Evolutionary conservation across 2,797 vertebrate species (phyloP).

Genomic region (Acanthis flammea): DNA sequence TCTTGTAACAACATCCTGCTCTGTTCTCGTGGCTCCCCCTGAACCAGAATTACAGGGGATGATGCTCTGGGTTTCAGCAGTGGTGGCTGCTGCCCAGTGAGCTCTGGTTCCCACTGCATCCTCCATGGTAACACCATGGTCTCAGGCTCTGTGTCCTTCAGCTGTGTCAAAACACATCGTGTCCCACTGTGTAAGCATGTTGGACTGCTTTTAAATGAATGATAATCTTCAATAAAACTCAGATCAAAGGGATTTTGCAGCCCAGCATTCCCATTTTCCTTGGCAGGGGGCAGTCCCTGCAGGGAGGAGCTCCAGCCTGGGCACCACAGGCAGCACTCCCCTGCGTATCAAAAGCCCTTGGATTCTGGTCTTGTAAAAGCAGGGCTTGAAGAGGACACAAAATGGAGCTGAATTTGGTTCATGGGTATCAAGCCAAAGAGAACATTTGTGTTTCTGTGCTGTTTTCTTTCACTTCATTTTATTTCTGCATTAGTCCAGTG

Average conservation of each 20-base stretch:
- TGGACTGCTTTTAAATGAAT: not conserved
- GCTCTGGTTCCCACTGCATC: not conserved
- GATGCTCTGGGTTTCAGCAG: not conserved
- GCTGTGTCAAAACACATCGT: fast-evolving
- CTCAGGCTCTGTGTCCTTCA: not conserved
- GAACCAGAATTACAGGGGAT: not conserved
- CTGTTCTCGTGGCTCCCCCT: not conserved
- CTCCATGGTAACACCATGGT: fast-evolving
- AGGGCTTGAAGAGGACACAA: not conserved
- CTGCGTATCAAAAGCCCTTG: not conserved
- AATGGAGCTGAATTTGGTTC: not conserved
- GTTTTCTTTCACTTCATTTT: not conserved
- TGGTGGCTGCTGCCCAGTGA: not conserved
- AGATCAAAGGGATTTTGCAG: not conserved
- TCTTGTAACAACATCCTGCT: conserved; percentile 13
- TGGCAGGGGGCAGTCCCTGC: not conserved
- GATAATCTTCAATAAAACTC: not conserved
- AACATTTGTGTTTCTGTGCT: not conserved
- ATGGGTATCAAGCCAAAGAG: not conserved
- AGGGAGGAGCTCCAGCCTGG: not conserved
- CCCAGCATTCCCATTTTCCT: not conserved
- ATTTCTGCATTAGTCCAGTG: not conserved
- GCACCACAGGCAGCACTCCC: not conserved
- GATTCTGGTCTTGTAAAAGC: not conserved
- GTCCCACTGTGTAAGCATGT: not conserved